These are phyloP conservation scores for Ameiurus melas DNA, from an alignment of 2,113 vertebrate genomes.

Conservation along the genomic window DNA sequence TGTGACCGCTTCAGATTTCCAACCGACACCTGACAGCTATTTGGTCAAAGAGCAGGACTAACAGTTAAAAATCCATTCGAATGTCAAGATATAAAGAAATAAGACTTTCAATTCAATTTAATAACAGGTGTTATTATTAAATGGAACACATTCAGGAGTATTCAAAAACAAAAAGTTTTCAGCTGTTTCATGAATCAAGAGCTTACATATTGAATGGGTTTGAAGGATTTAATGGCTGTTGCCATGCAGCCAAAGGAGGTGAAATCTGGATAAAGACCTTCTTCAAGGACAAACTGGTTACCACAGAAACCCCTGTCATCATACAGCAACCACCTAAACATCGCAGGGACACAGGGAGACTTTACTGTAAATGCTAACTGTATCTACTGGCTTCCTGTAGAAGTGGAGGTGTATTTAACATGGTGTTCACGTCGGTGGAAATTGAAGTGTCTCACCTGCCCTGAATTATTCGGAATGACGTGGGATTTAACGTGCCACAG, in stretches of 20 bases:
- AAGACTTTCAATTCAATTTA: not conserved
- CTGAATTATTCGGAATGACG: conserved; percentile 83
- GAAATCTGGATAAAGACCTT: conserved; percentile 82
- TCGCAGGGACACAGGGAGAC: not conserved
- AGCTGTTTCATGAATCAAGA: not conserved
- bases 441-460: conserved; percentile 77
- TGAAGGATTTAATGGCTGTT: conserved; percentile 76
- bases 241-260: conserved; percentile 76
- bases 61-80: not conserved
- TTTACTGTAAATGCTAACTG: conserved; percentile 10
- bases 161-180: not conserved
- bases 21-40: not conserved
- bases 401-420: not conserved
- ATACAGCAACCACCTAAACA: conserved; percentile 79
- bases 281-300: conserved; percentile 82
- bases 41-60: not conserved
- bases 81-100: not conserved
- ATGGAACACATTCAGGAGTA: not conserved
- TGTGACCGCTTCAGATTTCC: not conserved
- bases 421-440: not conserved
- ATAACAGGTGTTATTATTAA: not conserved
- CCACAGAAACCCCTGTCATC: conserved; percentile 71
- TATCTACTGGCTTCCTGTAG: not conserved
- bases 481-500: conserved; percentile 70
- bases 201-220: conserved; percentile 83